Evolutionary conservation across 2,113 vertebrate genomes (phyloP).

Genomic region (Orycteropus afer): DNA sequence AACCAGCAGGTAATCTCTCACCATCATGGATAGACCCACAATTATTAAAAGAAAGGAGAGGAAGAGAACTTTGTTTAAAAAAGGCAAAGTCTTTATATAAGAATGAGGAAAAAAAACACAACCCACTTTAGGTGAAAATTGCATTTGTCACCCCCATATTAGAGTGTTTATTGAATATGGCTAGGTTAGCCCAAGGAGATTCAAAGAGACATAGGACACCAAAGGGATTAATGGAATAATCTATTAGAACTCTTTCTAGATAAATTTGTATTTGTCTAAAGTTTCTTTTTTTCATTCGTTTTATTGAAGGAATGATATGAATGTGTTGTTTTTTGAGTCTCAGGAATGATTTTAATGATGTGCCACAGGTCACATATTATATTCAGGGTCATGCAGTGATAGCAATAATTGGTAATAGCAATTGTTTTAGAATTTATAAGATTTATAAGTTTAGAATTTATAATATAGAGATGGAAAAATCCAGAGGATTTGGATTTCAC

Average conservation of each 20-base stretch:
- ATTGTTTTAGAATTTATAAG: neutral
- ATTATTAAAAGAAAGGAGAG: neutral
- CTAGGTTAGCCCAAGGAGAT: neutral
- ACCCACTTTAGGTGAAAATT: slow-evolving; percentile 45
- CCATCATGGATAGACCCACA: neutral
- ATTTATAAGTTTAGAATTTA: too few relatives aligned
- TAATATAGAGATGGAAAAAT: neutral
- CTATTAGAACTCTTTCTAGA: accelerated
- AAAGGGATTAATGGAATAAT: accelerated
- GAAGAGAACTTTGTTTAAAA: neutral
- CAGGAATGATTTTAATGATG: neutral
- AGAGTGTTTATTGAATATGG: slow-evolving; percentile 44
- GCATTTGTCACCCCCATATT: neutral
- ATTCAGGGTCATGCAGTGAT: neutral
- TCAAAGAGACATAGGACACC: slow-evolving; percentile 11
- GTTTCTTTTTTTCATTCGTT: neutral
- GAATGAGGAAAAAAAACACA: neutral
- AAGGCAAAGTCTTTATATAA: slow-evolving; percentile 39
- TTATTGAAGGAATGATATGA: neutral
- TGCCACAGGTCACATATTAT: neutral
- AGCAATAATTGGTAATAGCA: too few relatives aligned
- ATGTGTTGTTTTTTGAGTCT: neutral
- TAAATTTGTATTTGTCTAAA: accelerated
- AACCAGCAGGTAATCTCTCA: neutral
- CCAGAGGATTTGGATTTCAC: neutral